Evolutionary conservation across 2,113 vertebrate species (phyloP).

Genomic region (Macrotus californicus): DNA sequence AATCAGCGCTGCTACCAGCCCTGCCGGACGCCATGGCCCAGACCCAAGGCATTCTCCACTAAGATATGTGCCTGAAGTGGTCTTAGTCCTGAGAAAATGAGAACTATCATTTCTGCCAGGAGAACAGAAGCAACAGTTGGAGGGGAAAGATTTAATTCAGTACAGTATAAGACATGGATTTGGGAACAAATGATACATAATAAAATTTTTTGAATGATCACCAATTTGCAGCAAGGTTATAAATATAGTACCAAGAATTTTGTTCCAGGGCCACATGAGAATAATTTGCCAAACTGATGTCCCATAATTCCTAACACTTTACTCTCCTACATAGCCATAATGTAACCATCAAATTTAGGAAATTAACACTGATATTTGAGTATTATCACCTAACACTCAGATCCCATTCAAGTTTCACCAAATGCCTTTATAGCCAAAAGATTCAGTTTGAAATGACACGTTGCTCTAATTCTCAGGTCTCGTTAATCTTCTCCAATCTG

Average conservation of each 20-base stretch:
- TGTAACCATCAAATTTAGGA: neutral
- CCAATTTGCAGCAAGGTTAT: neutral
- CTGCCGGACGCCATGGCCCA: neutral
- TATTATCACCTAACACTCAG: neutral
- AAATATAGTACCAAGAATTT: neutral
- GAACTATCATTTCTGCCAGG: neutral
- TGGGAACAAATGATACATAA: slow-evolving; percentile 24
- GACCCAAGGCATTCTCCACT: neutral
- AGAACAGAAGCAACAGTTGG: slow-evolving; percentile 42
- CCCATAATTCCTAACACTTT: neutral
- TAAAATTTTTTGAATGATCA: neutral
- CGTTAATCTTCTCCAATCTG: neutral
- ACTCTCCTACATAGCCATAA: neutral
- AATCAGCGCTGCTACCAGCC: neutral
- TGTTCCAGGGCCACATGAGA: neutral
- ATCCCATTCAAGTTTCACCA: neutral
- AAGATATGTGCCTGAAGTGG: neutral
- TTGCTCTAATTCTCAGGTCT: neutral
- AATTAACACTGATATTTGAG: neutral
- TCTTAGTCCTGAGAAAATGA: slow-evolving; percentile 9
- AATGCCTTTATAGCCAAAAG: neutral
- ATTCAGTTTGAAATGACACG: neutral
- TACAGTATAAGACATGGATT: slow-evolving; percentile 42
- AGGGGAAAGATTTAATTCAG: neutral
- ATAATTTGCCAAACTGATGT: neutral